Evolutionary conservation across 2,888 invertebrate species (phyloP).

Genomic region (Megaustenia siamemsis): DNA sequence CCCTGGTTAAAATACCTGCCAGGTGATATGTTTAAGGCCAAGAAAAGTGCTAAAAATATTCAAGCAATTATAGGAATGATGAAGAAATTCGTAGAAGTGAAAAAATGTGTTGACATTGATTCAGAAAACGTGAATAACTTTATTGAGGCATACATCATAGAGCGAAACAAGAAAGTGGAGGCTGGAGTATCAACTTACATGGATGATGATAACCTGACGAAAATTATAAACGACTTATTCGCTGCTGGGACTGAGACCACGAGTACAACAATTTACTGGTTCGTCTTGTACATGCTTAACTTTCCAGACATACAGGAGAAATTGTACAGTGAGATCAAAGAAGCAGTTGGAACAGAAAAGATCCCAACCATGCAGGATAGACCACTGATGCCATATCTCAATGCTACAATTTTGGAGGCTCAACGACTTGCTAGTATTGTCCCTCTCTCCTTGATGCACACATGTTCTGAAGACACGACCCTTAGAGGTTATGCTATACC

Average conservation of each 20-base stretch:
- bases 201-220: background rate
- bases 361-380: constrained; percentile 49
- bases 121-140: background rate
- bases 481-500: constrained; percentile 72
- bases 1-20: background rate
- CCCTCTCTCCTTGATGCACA: constrained; percentile 55
- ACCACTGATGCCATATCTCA: background rate
- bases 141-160: background rate
- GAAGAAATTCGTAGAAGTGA: background rate
- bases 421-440: constrained; percentile 21
- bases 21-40: background rate
- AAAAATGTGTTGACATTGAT: constrained; percentile 17
- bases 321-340: constrained; percentile 60
- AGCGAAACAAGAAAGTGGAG: background rate
- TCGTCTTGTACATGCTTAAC: constrained; percentile 88
- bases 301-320: constrained; percentile 84
- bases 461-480: constrained; percentile 60
- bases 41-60: background rate
- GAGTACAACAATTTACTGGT: constrained; percentile 91
- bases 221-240: constrained; percentile 61
- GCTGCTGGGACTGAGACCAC: constrained; percentile 84
- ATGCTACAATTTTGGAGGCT: constrained; percentile 14
- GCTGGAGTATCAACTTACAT: background rate
- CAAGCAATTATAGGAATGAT: background rate
- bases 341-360: constrained; percentile 74